phyloP scores from a whole-genome alignment of 2,113 vertebrate genomes.

The Ageneiosus marmoratus region DNA sequence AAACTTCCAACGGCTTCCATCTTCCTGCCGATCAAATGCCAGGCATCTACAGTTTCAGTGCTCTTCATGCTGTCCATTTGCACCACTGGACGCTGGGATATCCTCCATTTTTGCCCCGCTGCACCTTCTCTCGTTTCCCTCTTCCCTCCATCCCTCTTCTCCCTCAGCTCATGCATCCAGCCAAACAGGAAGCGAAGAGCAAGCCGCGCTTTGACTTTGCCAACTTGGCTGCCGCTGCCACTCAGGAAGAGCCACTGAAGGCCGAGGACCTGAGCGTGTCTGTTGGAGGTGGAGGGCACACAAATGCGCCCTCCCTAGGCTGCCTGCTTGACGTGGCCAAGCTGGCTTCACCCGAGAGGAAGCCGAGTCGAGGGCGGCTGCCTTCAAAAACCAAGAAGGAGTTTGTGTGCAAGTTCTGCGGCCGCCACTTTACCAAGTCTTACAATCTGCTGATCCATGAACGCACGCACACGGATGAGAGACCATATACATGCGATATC shows the following conservation, averaged over 20 bases:
- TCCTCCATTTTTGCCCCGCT: constrained; percentile 86
- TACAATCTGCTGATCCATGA: constrained; percentile 98
- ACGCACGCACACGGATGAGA: constrained; percentile 94
- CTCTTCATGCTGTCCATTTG: constrained; percentile 91
- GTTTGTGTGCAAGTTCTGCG: constrained; percentile 98
- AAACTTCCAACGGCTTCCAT: constrained; percentile 90
- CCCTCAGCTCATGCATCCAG: constrained; percentile 86
- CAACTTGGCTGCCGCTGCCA: constrained; percentile 92
- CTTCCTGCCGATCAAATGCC: constrained; percentile 90
- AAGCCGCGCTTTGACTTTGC: constrained; percentile 98
- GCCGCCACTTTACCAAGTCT: constrained; percentile 97
- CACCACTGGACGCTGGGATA: constrained; percentile 98
- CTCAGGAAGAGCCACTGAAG: constrained; percentile 91
- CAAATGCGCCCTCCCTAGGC: constrained; percentile 74
- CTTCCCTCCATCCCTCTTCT: constrained; percentile 87
- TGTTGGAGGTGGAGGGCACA: constrained; percentile 39
- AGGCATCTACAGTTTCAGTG: constrained; percentile 92
- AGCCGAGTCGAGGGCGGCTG: constrained; percentile 88
- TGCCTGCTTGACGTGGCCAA: constrained; percentile 90
- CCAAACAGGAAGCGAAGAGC: constrained; percentile 84
- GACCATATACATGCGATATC: constrained; percentile 97
- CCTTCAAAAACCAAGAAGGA: constrained; percentile 99
- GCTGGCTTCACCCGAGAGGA: constrained; percentile 89
- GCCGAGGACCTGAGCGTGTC: constrained; percentile 79
- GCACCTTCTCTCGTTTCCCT: constrained; percentile 87